These are phyloP conservation scores for Chamaea fasciata DNA, from an alignment of 2,113 vertebrate species.

Conservation along the genomic window DNA sequence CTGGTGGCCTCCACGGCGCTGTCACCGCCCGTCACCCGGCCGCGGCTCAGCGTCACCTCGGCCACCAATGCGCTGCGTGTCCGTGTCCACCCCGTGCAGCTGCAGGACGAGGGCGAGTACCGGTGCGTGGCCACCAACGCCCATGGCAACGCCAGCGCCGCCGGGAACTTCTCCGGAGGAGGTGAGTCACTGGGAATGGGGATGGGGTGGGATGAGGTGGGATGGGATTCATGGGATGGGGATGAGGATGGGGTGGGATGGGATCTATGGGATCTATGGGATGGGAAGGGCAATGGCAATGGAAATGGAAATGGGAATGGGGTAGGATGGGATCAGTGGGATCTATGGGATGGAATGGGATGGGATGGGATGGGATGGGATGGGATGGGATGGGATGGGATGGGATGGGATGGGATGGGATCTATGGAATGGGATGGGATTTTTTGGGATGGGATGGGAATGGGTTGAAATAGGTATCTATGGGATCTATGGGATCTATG, in stretches of 20 bases:
- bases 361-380: background rate
- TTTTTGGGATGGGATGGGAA: too few species aligned
- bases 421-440: too few species aligned
- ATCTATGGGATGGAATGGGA: too few species aligned
- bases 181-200: conserved; percentile 33
- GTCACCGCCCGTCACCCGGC: fast-evolving
- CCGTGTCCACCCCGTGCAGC: background rate
- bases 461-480: too few species aligned
- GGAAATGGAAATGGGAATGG: too few species aligned
- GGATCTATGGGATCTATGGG: too few species aligned
- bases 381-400: background rate
- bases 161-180: background rate
- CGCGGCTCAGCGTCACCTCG: background rate
- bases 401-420: too few species aligned
- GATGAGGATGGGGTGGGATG: too few species aligned
- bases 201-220: too few species aligned
- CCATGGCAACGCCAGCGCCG: conserved; percentile 32
- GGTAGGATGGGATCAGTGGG: background rate
- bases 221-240: too few species aligned
- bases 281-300: too few species aligned
- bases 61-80: conserved; percentile 46
- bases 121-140: conserved; percentile 48
- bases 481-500: too few species aligned
- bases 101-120: conserved; percentile 69
- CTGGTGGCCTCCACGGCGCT: conserved; percentile 41